Conservation (phyloP, 2,888 invertebrate species). For the Drosophila quinaria region DNA sequence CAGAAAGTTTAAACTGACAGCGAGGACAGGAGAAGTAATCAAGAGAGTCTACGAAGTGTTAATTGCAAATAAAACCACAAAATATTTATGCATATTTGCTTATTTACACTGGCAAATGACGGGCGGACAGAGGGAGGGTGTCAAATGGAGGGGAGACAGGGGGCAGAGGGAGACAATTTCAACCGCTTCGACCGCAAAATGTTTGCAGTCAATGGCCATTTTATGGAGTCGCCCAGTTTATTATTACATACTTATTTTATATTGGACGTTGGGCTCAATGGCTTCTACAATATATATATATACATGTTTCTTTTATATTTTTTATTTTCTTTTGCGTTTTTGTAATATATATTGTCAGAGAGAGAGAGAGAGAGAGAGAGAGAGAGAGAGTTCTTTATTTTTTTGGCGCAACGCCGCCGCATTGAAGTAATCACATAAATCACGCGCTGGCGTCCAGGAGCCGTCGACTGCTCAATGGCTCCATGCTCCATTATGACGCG, state of each 20-base stretch:
- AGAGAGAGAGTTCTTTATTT: slow-evolving; percentile 10
- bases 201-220: slow-evolving; percentile 74
- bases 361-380: neutral
- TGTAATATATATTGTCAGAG: slow-evolving; percentile 1
- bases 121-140: neutral
- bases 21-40: neutral
- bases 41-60: slow-evolving; percentile 40
- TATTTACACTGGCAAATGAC: slow-evolving; percentile 37
- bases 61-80: slow-evolving; percentile 61
- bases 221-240: slow-evolving; percentile 57
- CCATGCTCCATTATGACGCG: slow-evolving; percentile 71
- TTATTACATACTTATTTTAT: slow-evolving; percentile 56
- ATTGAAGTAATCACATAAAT: slow-evolving; percentile 84
- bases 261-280: slow-evolving; percentile 45
- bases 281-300: slow-evolving; percentile 44
- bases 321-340: slow-evolving; percentile 20
- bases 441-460: slow-evolving; percentile 70
- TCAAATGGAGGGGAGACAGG: neutral
- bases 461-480: slow-evolving; percentile 58
- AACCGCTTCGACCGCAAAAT: slow-evolving; percentile 59
- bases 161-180: slow-evolving; percentile 24
- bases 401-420: slow-evolving; percentile 82
- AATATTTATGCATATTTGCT: slow-evolving; percentile 38
- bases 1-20: too few species aligned
- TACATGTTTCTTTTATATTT: slow-evolving; percentile 38